Percentiles rank a stretch among this genome's conserved stretches.
Evolutionary conservation across 2,113 vertebrate species (phyloP).

Genomic region (Neodontobutis hainanensis): DNA sequence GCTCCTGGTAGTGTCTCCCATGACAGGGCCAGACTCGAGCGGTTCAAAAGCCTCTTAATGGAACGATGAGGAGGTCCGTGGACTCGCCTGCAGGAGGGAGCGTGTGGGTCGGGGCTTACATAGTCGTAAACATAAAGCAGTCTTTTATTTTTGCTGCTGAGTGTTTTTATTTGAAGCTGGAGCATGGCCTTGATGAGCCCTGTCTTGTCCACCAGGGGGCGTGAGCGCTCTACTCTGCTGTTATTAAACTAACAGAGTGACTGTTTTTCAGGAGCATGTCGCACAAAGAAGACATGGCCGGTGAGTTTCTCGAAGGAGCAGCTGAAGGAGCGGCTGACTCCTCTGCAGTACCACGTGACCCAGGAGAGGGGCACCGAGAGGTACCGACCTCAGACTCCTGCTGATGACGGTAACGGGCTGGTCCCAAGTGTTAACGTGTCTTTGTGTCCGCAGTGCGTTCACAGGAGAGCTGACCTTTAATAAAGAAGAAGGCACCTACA

Average conservation of each 20-base stretch:
- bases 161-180: too few species aligned
- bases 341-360: slow-evolving; percentile 93
- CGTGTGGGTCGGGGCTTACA: too few species aligned
- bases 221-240: not conserved
- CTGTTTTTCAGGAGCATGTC: slow-evolving; percentile 84
- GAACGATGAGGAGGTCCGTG: too few species aligned
- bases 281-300: slow-evolving; percentile 90
- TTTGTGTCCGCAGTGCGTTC: slow-evolving; percentile 84
- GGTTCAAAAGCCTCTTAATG: too few species aligned
- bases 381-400: slow-evolving; percentile 69
- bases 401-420: not conserved
- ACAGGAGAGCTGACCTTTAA: slow-evolving; percentile 87
- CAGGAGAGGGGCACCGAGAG: slow-evolving; percentile 98
- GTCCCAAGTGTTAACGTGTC: not conserved
- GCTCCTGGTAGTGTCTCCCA: too few species aligned
- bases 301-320: slow-evolving; percentile 90
- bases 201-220: not conserved
- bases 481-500: slow-evolving; percentile 89
- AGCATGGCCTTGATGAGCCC: too few species aligned
- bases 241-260: not conserved
- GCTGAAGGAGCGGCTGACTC: slow-evolving; percentile 90
- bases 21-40: too few species aligned
- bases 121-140: too few species aligned
- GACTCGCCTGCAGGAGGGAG: too few species aligned
- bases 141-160: too few species aligned